Evolutionary conservation across 2,113 vertebrate species (phyloP), one percentile per base, ranked within the genome.

Genomic region (Phycodurus eques): DNA sequence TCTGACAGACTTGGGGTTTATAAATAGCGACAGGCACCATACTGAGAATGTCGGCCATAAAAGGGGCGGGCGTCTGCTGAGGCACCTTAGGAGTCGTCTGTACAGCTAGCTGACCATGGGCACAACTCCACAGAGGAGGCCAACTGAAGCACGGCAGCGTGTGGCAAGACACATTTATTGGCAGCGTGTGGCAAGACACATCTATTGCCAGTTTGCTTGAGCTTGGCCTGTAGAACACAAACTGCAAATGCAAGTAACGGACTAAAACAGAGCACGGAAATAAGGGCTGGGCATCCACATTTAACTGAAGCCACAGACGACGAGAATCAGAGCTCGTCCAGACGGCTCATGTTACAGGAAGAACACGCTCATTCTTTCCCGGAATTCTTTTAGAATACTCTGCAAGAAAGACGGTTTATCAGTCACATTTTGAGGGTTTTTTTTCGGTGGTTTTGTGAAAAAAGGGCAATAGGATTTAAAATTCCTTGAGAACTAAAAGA

Each of bases 41-140:
- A 79, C 74, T 61, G 84, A 87, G 86, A 88, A 85, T 77, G 82
- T 85, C 75, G 65, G 78, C 90, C 89, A 86, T 90, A 89, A 89
- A 91, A 89, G 90, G 90, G 78, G 46, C 77, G 71, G 78, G 77
- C 68, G 74, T 70, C 81, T 78, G 80, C 62, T 12, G 57, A 74
- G 78, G 71, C 75, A 82, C 73, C 81, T 78, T 60, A 67, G 68
- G 85, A 79, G 31, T 20, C 14, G n/a, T 12, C 14, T 9, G 11
- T 46, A 3, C 57, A 5, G 56, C 22, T 6, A 56, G 8, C 67
- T 15, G 59, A 51, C 61, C 67, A n/a, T 39, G 44, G 60, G 53
- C 42, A 47, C 20, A 51, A 43, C 54, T 31, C 39, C 39, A 33
- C 51, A 33, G 49, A 51, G 49, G 49, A 17, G 49, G 6, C 6